Evolutionary conservation across 2,797 vertebrate genomes (phyloP), one percentile per base, ranked within the genome.

Genomic region (Acridotheres tristis): DNA sequence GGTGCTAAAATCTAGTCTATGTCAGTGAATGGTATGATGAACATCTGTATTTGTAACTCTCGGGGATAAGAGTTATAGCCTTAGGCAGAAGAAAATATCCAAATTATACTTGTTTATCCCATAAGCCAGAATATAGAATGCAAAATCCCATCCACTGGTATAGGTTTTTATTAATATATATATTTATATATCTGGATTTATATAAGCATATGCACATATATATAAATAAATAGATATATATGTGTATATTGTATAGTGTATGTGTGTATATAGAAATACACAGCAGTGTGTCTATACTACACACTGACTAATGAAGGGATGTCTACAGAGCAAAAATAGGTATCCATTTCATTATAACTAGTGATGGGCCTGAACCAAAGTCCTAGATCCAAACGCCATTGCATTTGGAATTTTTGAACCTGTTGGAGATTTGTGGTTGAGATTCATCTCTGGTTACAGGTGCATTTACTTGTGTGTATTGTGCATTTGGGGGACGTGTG

Each of bases 121-220:
- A 40, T 55, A 81, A 89, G 42, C 14, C 80, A 94, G 89, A 90
- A 75, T 78, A 85, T 15, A 94, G 76, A 93, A 85, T 85, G 55
- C 91, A 92, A 89, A 88, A 95, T 26, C 79, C 88, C 87, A 91
- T 85, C 76, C 85, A 95, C 69, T 93, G 92, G 69, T 91, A 58
- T 85, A 94, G 62, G 15, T 34, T 61, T 63, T 76, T 50, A 53
- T 63, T 73, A 51, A 65, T 65, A 77, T 79, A 53, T 50, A 79
- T 66, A 68, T 23, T 77, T 96, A 55, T 86, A 89, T 83, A 73
- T 91, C 25, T 81, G 66, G 72, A 76, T 94, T 91, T 93, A 77
- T 89, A 82, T 53, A 88, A 79, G 42, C 72, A 79, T 87, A 83
- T 89, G 62, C 89, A 89, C 68, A 75, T 38, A 86, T 45, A 94